Evolutionary conservation across 2,888 invertebrate species (phyloP).

Genomic region (Folsomia candida): DNA sequence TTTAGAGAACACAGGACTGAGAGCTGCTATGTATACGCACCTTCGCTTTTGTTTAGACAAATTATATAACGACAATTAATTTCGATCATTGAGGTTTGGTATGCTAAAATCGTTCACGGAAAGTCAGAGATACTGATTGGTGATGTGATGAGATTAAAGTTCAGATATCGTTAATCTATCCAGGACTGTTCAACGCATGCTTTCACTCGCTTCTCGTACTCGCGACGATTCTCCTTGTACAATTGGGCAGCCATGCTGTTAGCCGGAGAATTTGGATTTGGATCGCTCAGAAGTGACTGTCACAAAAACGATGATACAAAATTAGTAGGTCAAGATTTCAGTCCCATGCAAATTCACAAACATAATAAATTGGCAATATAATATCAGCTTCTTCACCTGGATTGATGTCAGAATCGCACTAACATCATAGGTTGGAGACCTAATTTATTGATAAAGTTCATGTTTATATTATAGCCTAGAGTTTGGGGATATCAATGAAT

Average conservation of each 20-base stretch:
- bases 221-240: conserved; percentile 97
- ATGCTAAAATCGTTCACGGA: too few species aligned
- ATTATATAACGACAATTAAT: too few species aligned
- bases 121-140: too few species aligned
- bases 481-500: too few species aligned
- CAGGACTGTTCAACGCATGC: conserved; percentile 99
- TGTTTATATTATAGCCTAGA: too few species aligned
- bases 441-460: too few species aligned
- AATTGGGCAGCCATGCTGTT: conserved; percentile 99
- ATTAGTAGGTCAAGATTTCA: not conserved
- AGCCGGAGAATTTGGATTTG: conserved; percentile 98
- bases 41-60: too few species aligned
- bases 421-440: conserved; percentile 65
- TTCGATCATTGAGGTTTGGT: too few species aligned
- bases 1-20: too few species aligned
- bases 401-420: conserved; percentile 65
- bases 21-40: too few species aligned
- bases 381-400: conserved; percentile 57
- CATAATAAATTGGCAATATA: not conserved
- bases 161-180: too few species aligned
- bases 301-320: conserved; percentile 61
- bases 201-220: conserved; percentile 98
- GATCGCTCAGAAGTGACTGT: conserved; percentile 98
- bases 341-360: not conserved
- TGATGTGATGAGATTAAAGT: too few species aligned